A percentile compares a stretch with the other conserved stretches of the same genome.
Conservation (phyloP, 2,797 vertebrate species). For the Falco columbarius region DNA sequence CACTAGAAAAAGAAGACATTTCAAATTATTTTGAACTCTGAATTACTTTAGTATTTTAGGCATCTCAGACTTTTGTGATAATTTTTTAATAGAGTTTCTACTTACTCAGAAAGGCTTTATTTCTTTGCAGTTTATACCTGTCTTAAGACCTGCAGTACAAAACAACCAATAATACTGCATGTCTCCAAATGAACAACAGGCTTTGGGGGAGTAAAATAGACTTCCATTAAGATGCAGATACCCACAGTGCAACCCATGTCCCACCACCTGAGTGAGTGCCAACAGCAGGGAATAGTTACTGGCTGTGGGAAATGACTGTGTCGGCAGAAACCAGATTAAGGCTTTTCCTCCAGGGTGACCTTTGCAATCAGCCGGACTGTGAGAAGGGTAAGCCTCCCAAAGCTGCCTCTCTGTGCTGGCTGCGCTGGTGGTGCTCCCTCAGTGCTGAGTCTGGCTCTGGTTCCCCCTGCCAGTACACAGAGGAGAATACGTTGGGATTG, state of each 20-base stretch:
- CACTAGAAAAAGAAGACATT: background rate
- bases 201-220: background rate
- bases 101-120: background rate
- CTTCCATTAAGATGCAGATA: conserved; percentile 20
- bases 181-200: background rate
- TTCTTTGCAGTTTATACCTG: background rate
- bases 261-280: conserved; percentile 21
- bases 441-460: background rate
- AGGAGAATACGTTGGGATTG: background rate
- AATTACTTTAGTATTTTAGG: background rate
- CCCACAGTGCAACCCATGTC: background rate
- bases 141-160: background rate
- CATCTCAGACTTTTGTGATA: background rate
- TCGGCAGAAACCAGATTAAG: conserved; percentile 34
- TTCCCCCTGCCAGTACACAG: background rate
- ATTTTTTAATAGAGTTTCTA: background rate
- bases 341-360: conserved; percentile 47
- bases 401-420: background rate
- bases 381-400: background rate
- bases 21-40: background rate
- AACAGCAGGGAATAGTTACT: conserved; percentile 28
- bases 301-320: background rate
- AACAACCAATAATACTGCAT: background rate
- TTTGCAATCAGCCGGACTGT: conserved; percentile 43
- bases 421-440: background rate